A percentile compares a stretch with the other conserved stretches of the same genome.
These are phyloP conservation scores for Diploscapter pachys DNA, from an alignment of 1,140 invertebrate genomes.

Conservation along the genomic window DNA sequence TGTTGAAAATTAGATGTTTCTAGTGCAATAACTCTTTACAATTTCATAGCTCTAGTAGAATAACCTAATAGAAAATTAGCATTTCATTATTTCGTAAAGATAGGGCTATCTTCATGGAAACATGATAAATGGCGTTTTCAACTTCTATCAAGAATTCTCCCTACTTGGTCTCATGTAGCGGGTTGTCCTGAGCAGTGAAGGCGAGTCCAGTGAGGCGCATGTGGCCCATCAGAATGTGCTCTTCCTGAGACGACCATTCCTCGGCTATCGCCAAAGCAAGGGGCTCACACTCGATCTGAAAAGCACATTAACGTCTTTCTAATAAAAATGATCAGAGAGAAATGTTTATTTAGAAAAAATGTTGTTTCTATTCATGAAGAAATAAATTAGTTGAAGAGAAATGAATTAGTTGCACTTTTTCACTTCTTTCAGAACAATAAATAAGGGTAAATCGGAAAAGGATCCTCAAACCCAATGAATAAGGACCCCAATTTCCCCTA, in stretches of 20 bases:
- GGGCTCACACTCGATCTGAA: constrained; percentile 69
- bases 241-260: constrained; percentile 84
- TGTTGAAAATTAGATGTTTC: too few species aligned
- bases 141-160: constrained; percentile 9
- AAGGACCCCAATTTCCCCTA: too few species aligned
- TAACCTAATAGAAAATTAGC: too few species aligned
- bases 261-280: constrained; percentile 82
- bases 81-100: constrained; percentile 5
- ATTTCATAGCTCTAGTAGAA: too few species aligned
- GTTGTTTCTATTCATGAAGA: too few species aligned
- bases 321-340: neutral
- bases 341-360: neutral
- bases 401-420: too few species aligned
- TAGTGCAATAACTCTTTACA: too few species aligned
- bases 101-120: constrained; percentile 11
- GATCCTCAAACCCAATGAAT: too few species aligned
- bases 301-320: neutral
- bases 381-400: too few species aligned
- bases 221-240: constrained; percentile 73
- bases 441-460: too few species aligned
- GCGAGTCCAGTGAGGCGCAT: constrained; percentile 71
- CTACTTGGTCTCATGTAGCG: constrained; percentile 70
- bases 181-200: constrained; percentile 86
- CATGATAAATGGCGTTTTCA: neutral
- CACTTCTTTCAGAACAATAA: too few species aligned